Conservation (phyloP, 2,888 invertebrate species). For the Megastigmus dorsalis region DNA sequence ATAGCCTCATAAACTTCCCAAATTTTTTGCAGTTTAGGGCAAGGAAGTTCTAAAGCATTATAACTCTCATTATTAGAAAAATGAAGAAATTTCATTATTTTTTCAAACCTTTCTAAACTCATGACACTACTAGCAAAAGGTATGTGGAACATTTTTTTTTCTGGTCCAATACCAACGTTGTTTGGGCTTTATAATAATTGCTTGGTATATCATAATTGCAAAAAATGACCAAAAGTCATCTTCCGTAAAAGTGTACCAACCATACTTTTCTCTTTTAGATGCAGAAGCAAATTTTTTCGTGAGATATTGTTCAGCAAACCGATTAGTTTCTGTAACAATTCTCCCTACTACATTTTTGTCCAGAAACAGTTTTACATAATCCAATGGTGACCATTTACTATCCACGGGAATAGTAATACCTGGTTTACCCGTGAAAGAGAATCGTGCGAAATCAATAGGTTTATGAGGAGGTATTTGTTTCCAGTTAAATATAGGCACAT, state of each 20-base stretch:
- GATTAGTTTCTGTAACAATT: conserved; percentile 4
- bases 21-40: no score
- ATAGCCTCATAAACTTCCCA: no score
- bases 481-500: neutral
- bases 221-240: neutral
- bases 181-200: neutral
- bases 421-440: neutral
- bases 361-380: neutral
- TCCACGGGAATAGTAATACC: neutral
- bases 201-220: neutral
- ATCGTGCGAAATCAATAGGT: neutral
- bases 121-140: neutral
- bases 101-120: no score
- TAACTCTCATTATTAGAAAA: neutral
- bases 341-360: neutral
- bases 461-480: neutral
- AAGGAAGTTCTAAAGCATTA: neutral
- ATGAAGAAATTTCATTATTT: neutral
- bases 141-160: neutral
- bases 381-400: neutral
- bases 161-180: conserved; percentile 2
- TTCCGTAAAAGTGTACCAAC: neutral
- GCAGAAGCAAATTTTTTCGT: neutral
- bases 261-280: neutral
- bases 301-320: neutral